A percentile compares a stretch with the other conserved stretches of the same genome.
Conservation (phyloP, 2,888 invertebrate species). For the Apodemia duryi region DNA sequence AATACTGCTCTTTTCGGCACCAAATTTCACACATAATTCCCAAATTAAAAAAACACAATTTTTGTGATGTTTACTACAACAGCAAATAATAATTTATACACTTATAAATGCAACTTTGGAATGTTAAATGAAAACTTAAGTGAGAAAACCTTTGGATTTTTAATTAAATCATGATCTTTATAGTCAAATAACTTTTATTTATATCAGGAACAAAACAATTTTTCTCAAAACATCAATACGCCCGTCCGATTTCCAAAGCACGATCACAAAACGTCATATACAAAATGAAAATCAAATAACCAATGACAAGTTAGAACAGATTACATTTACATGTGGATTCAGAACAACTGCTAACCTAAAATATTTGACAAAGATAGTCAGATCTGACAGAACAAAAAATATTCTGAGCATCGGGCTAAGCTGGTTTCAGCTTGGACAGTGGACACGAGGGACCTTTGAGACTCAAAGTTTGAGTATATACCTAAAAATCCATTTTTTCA, state of each 20-base stretch:
- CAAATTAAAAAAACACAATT: not conserved
- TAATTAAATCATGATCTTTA: slow-evolving; percentile 6
- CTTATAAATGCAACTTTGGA: slow-evolving; percentile 11
- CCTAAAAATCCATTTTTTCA: no score
- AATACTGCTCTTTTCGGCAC: slow-evolving; percentile 3
- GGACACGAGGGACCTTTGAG: no score
- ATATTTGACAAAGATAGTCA: no score
- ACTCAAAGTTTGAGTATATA: no score
- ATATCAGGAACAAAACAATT: slow-evolving; percentile 17
- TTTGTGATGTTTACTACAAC: slow-evolving; percentile 36
- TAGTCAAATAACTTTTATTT: slow-evolving; percentile 15
- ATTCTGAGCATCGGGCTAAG: no score
- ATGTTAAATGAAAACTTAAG: not conserved
- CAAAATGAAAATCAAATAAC: slow-evolving; percentile 2
- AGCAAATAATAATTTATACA: slow-evolving; percentile 21
- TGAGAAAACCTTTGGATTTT: not conserved
- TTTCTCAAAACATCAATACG: slow-evolving; percentile 41
- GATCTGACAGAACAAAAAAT: no score
- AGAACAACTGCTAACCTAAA: no score
- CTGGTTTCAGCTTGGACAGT: no score
- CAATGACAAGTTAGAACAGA: not conserved
- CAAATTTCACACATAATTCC: slow-evolving; percentile 38
- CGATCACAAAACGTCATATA: slow-evolving; percentile 18
- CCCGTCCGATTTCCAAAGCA: slow-evolving; percentile 38
- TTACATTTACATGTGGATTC: no score